These are phyloP conservation scores for Hydractinia echinata DNA, from an alignment of 30 jellyfish, hydroid and myxozoan genomes.

Conservation along the genomic window DNA sequence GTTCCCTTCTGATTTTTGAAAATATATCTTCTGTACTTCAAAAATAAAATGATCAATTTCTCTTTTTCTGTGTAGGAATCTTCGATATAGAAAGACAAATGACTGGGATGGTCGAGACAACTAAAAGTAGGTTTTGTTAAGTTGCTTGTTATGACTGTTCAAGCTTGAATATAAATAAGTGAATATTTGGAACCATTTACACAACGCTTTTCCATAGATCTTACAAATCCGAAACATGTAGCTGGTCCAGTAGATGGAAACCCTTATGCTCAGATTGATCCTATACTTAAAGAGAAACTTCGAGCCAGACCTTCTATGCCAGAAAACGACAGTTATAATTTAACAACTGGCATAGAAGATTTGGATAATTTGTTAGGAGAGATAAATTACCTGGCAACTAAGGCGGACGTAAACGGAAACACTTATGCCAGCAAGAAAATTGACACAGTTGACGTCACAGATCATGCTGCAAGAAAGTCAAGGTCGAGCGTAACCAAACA, in stretches of 20 bases:
- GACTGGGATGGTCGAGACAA: constrained; percentile 6
- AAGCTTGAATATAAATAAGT: background rate
- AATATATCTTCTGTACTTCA: background rate
- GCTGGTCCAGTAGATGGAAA: constrained; percentile 92
- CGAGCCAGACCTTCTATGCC: constrained; percentile 15
- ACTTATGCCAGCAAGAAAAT: background rate
- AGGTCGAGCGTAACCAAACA: background rate
- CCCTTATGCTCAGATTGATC: constrained; percentile 78
- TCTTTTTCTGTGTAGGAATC: background rate
- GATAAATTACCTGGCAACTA: constrained; percentile 19
- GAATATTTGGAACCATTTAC: background rate
- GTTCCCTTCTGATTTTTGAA: background rate
- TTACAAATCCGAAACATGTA: constrained; percentile 55
- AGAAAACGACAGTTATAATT: constrained; percentile 17
- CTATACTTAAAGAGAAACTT: constrained; percentile 16
- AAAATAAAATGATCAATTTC: too few relatives aligned
- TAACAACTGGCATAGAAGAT: constrained; percentile 65
- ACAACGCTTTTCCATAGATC: background rate
- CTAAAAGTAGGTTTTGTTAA: background rate
- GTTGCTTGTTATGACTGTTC: background rate
- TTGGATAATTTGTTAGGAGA: constrained; percentile 72
- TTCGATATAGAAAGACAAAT: constrained; percentile 13
- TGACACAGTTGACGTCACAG: background rate
- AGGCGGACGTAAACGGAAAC: background rate
- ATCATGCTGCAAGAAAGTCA: background rate